Evolutionary conservation across 2,113 vertebrate genomes (phyloP).

Genomic region (Phaethon lepturus): DNA sequence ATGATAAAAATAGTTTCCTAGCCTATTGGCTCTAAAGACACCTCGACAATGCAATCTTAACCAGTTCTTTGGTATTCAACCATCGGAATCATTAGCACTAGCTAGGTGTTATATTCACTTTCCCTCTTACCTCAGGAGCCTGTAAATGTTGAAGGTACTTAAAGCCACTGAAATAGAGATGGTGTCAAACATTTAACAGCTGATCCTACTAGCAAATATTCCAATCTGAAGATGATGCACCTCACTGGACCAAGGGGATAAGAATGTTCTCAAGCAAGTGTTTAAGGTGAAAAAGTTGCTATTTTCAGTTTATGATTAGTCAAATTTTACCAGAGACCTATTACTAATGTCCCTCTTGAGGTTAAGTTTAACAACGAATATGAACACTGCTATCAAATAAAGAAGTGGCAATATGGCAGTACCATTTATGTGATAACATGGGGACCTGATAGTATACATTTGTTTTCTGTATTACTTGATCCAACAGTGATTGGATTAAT

Average conservation of each 20-base stretch:
- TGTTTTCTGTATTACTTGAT: neutral
- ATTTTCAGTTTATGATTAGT: neutral
- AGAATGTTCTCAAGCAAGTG: neutral
- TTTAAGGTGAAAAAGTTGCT: neutral
- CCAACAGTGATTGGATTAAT: neutral
- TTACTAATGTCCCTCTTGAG: neutral
- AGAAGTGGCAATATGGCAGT: neutral
- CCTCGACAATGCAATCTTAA: neutral
- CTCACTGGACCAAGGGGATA: neutral
- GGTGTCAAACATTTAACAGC: neutral
- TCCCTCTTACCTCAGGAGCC: neutral
- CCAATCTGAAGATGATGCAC: neutral
- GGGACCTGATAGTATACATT: fast-evolving
- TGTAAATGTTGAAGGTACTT: neutral
- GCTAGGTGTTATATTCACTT: neutral
- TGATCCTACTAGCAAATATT: neutral
- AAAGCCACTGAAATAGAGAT: neutral
- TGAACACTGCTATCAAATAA: neutral
- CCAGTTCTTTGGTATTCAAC: neutral
- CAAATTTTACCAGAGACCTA: neutral
- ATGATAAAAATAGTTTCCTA: neutral
- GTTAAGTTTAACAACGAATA: neutral
- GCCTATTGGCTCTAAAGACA: neutral
- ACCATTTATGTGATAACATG: neutral
- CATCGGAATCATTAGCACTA: neutral